phyloP scores from a whole-genome alignment of 2,113 vertebrate species.

The Menura novaehollandiae region DNA sequence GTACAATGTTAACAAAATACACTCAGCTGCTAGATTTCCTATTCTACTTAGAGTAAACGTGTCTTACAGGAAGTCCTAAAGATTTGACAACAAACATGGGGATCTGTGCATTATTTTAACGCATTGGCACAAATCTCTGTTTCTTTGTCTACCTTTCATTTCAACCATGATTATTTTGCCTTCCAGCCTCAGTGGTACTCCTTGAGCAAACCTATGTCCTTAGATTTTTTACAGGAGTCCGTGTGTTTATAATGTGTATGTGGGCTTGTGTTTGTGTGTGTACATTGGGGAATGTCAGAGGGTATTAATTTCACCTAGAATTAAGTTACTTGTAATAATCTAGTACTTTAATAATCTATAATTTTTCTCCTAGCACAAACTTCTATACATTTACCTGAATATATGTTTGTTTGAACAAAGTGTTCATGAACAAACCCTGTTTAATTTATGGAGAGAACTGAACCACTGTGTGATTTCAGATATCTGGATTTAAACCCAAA shows the following conservation, averaged over 20 bases:
- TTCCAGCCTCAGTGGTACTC: neutral
- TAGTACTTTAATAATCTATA: neutral
- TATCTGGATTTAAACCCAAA: neutral
- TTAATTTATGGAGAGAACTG: neutral
- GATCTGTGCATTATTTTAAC: neutral
- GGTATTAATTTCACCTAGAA: neutral
- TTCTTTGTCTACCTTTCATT: neutral
- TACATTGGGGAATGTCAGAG: neutral
- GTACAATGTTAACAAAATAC: neutral
- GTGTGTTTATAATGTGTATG: fast-evolving
- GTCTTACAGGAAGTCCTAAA: neutral
- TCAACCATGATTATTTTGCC: neutral
- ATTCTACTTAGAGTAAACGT: neutral
- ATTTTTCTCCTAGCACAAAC: neutral
- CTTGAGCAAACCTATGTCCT: neutral
- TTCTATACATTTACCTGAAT: neutral
- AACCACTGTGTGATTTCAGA: neutral
- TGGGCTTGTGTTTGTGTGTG: neutral
- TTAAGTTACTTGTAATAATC: neutral
- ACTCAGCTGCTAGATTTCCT: neutral
- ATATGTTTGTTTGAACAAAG: neutral
- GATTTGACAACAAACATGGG: neutral
- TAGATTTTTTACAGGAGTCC: neutral
- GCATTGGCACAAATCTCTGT: neutral
- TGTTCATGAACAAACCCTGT: neutral